Conservation (phyloP, 2,113 vertebrate genomes). For the Silurus glanis region DNA sequence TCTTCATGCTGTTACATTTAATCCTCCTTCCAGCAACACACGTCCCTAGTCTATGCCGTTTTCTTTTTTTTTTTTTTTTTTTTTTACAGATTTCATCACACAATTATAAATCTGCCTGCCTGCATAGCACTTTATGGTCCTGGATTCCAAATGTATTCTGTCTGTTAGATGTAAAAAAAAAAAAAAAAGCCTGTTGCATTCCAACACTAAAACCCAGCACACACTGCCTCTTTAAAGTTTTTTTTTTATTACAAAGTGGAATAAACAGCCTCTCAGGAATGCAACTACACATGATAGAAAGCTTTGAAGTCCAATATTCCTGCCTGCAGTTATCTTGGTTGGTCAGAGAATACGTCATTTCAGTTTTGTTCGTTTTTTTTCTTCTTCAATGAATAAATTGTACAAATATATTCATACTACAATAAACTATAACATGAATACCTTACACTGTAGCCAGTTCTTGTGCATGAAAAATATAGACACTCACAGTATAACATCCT, state of each 20-base stretch:
- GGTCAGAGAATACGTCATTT: slow-evolving; percentile 39
- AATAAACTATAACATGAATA: slow-evolving; percentile 51
- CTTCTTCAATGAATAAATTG: slow-evolving; percentile 52
- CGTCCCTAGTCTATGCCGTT: not conserved
- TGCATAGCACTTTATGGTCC: not conserved
- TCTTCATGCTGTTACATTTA: slow-evolving; percentile 3
- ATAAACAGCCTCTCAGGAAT: slow-evolving; percentile 58
- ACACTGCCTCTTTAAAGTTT: slow-evolving; percentile 46
- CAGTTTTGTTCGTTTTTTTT: slow-evolving; percentile 55
- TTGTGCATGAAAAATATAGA: slow-evolving; percentile 62
- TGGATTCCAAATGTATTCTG: not conserved
- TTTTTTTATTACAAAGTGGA: slow-evolving; percentile 70
- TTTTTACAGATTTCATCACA: not conserved
- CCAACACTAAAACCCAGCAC: slow-evolving; percentile 11
- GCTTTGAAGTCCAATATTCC: slow-evolving; percentile 65
- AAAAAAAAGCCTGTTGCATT: not conserved
- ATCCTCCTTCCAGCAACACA: not conserved
- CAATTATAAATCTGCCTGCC: not conserved
- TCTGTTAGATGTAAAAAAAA: slow-evolving; percentile 7
- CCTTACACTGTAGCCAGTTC: slow-evolving; percentile 58
- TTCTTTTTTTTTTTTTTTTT: not conserved
- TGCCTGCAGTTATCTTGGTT: slow-evolving; percentile 71
- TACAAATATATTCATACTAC: slow-evolving; percentile 60
- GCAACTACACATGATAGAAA: slow-evolving; percentile 60
- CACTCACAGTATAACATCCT: slow-evolving; percentile 71